phyloP scores from a whole-genome alignment of 2,797 vertebrate genomes.

The Cichlasoma orientale region DNA sequence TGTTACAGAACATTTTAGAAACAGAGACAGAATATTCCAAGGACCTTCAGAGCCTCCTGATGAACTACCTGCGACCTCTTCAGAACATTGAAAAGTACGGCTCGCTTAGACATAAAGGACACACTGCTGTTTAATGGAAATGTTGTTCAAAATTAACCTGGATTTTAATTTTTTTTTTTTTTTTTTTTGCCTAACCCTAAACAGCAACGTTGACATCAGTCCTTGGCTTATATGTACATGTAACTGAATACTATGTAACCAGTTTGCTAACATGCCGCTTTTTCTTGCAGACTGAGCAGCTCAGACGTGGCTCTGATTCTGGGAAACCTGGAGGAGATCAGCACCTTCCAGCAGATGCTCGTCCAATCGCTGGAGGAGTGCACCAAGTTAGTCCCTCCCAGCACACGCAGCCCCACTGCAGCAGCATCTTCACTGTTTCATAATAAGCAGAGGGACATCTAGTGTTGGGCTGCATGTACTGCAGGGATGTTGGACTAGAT shows the following conservation, averaged over 20 bases:
- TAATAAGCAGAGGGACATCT: conserved; percentile 61
- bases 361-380: conserved; percentile 97
- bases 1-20: conserved; percentile 98
- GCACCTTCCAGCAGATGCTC: conserved; percentile 96
- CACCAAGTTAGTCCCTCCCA: conserved; percentile 87
- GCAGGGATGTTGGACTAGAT: neutral
- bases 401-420: conserved; percentile 32
- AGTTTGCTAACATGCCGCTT: neutral
- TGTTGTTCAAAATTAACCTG: neutral
- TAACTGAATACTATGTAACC: neutral
- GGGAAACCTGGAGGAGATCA: conserved; percentile 97
- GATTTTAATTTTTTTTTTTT: neutral
- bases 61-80: conserved; percentile 91
- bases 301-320: conserved; percentile 88
- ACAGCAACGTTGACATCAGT: neutral
- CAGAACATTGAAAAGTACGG: conserved; percentile 92
- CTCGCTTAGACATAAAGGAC: neutral
- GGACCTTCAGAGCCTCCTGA: conserved; percentile 94
- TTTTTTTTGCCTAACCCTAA: neutral
- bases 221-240: neutral
- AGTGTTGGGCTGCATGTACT: conserved; percentile 47
- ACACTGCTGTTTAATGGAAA: neutral
- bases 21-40: conserved; percentile 97
- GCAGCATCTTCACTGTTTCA: conserved; percentile 33
- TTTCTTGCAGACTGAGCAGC: conserved; percentile 83